These are phyloP conservation scores for Selenia dentaria DNA, from an alignment of 2,888 invertebrate genomes.

Conservation along the genomic window DNA sequence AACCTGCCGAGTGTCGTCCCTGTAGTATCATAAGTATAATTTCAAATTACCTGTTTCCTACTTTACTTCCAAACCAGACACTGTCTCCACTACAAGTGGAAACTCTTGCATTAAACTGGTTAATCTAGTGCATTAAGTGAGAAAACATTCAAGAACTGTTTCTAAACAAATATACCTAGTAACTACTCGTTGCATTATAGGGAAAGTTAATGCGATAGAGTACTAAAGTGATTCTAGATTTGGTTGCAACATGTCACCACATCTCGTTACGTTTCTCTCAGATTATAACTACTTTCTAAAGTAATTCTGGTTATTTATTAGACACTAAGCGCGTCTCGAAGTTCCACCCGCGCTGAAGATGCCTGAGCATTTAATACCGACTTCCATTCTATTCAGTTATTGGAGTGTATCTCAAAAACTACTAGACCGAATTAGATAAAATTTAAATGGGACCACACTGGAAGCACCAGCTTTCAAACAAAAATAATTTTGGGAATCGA, in stretches of 20 bases:
- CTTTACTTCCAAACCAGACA: conserved; percentile 41
- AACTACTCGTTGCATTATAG: not conserved
- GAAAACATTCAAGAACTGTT: not conserved
- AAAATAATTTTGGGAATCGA: too few species aligned
- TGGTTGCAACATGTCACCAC: not conserved
- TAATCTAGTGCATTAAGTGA: not conserved
- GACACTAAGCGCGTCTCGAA: too few species aligned
- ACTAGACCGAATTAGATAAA: too few species aligned
- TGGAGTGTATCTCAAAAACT: too few species aligned
- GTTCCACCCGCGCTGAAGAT: too few species aligned
- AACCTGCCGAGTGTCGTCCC: too few species aligned
- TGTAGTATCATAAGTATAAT: conserved; percentile 37
- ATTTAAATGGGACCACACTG: too few species aligned
- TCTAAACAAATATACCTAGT: not conserved
- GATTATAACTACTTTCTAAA: not conserved
- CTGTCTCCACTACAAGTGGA: conserved; percentile 23
- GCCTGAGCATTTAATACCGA: too few species aligned
- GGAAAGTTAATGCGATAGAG: not conserved
- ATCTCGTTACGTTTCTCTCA: conserved; percentile 25
- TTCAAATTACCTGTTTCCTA: conserved; percentile 61
- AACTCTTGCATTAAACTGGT: conserved; percentile 23
- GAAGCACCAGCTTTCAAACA: too few species aligned
- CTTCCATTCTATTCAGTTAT: too few species aligned
- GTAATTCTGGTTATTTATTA: not conserved
- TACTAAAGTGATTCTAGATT: not conserved